A percentile compares a stretch with the other conserved stretches of the same genome.
These are phyloP conservation scores for Felis chaus DNA, from an alignment of 2,113 vertebrate genomes.

Conservation along the genomic window DNA sequence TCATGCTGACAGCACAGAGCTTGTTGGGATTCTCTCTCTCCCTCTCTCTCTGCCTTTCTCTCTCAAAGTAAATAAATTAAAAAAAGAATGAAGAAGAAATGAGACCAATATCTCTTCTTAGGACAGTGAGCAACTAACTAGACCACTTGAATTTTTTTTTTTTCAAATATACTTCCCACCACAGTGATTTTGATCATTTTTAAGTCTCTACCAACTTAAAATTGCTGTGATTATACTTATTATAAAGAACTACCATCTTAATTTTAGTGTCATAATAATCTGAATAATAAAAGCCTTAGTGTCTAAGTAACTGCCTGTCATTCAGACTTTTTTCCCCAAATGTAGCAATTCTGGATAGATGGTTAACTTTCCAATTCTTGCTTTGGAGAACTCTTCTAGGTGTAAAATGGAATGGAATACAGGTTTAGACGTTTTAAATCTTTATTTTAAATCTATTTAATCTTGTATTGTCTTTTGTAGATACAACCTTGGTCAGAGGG, in stretches of 20 bases:
- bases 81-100: background rate
- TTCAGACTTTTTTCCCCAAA: background rate
- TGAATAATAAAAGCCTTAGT: conserved; percentile 53
- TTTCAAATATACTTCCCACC: background rate
- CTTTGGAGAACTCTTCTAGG: background rate
- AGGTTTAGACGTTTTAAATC: conserved; percentile 9
- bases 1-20: no score
- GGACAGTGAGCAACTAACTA: background rate
- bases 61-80: no score
- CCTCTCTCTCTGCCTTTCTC: no score
- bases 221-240: conserved; percentile 38
- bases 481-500: background rate
- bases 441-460: conserved; percentile 46
- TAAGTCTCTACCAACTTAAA: conserved; percentile 1
- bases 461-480: background rate
- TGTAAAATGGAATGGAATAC: background rate
- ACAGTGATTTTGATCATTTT: background rate
- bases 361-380: conserved; percentile 5
- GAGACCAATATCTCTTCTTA: background rate
- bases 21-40: no score
- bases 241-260: background rate
- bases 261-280: conserved; percentile 16
- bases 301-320: conserved; percentile 22
- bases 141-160: background rate
- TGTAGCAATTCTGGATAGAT: background rate